Conservation (phyloP, 2,888 invertebrate species). For the Dryocosmus kuriphilus region DNA sequence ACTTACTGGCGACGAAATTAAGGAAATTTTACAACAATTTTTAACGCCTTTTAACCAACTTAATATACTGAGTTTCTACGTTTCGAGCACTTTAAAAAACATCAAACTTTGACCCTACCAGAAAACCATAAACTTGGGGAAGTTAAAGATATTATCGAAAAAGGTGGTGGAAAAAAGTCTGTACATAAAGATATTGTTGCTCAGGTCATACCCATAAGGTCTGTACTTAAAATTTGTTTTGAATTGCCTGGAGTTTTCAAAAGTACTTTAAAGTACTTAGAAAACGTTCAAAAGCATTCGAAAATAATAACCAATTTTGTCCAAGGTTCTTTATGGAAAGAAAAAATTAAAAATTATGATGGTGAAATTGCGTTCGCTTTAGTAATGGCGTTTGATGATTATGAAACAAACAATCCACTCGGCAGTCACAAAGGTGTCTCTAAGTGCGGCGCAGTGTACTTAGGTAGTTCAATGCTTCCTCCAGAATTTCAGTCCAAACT, state of each 20-base stretch:
- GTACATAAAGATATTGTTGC: slow-evolving; percentile 42
- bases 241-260: slow-evolving; percentile 45
- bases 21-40: slow-evolving; percentile 17
- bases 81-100: slow-evolving; percentile 36
- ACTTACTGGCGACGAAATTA: slow-evolving; percentile 25
- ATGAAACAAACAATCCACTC: slow-evolving; percentile 53
- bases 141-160: slow-evolving; percentile 38
- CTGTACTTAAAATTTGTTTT: slow-evolving; percentile 49
- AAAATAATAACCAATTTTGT: slow-evolving; percentile 44
- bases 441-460: too few relatives aligned
- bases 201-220: slow-evolving; percentile 47
- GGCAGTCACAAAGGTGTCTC: slow-evolving; percentile 43
- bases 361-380: slow-evolving; percentile 44
- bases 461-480: too few relatives aligned
- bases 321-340: slow-evolving; percentile 47
- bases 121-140: slow-evolving; percentile 42
- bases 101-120: slow-evolving; percentile 34
- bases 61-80: slow-evolving; percentile 32
- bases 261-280: too few relatives aligned
- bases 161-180: slow-evolving; percentile 17
- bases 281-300: slow-evolving; percentile 20
- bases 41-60: slow-evolving; percentile 31
- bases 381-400: slow-evolving; percentile 54
- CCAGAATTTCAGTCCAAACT: too few relatives aligned
- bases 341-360: slow-evolving; percentile 36